Evolutionary conservation across 2,113 vertebrate species (phyloP).

Genomic region (Upupa epops): DNA sequence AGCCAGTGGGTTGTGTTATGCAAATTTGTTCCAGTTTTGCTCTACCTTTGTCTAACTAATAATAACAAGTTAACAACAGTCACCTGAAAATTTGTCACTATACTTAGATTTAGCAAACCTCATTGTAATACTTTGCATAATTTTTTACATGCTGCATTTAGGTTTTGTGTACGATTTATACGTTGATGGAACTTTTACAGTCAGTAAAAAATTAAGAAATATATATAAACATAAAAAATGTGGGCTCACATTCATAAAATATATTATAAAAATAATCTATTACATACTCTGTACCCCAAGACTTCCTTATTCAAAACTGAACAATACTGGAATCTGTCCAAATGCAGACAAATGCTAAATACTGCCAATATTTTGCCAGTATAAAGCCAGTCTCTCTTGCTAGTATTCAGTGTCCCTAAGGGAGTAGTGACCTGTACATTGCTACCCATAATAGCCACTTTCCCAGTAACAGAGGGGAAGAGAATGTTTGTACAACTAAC

Average conservation of each 20-base stretch:
- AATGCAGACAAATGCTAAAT: constrained; percentile 31
- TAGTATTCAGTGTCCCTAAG: constrained; percentile 44
- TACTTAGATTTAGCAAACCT: neutral
- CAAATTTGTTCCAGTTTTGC: neutral
- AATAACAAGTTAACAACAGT: neutral
- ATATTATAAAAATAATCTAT: neutral
- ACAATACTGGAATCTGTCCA: constrained; percentile 65
- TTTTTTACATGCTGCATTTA: neutral
- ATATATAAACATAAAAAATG: neutral
- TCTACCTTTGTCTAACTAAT: neutral
- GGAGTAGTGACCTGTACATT: constrained; percentile 32
- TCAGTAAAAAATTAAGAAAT: neutral
- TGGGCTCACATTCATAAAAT: neutral
- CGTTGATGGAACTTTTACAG: neutral
- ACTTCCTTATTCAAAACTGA: constrained; percentile 39
- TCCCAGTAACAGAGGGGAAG: constrained; percentile 38
- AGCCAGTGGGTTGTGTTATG: neutral
- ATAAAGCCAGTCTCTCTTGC: constrained; percentile 55
- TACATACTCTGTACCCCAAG: neutral
- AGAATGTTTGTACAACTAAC: constrained; percentile 34
- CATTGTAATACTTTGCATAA: neutral
- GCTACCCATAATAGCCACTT: constrained; percentile 30
- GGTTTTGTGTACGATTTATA: neutral
- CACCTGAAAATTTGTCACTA: neutral
- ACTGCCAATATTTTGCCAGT: constrained; percentile 38